phyloP scores from a whole-genome alignment of 2,888 invertebrate species.

The Acanthopleura granulata region DNA sequence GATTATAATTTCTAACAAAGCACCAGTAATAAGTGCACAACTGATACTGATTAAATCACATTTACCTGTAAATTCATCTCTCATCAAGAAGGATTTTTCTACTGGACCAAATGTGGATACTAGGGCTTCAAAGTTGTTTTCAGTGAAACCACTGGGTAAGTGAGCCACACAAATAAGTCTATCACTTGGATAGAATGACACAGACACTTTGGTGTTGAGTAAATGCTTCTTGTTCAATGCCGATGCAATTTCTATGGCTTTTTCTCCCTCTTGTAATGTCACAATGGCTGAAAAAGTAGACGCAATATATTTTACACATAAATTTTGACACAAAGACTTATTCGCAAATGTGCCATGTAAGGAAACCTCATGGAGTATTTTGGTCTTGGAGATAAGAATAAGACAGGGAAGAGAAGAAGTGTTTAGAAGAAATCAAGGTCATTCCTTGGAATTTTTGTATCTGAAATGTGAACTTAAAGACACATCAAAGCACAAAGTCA shows the following conservation, averaged over 20 bases:
- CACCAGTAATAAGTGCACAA: too few species aligned
- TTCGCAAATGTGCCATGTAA: neutral
- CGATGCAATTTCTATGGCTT: constrained; percentile 51
- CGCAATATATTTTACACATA: too few species aligned
- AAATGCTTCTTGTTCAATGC: constrained; percentile 46
- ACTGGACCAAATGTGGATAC: constrained; percentile 71
- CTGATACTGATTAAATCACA: too few species aligned
- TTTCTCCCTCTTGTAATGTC: constrained; percentile 51
- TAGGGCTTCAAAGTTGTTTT: constrained; percentile 71
- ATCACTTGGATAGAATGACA: constrained; percentile 70
- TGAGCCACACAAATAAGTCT: constrained; percentile 73
- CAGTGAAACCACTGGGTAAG: constrained; percentile 70
- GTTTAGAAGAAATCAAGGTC: too few species aligned
- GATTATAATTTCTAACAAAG: too few species aligned
- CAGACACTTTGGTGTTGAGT: constrained; percentile 62
- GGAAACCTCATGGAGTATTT: constrained; percentile 49
- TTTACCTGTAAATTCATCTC: constrained; percentile 57
- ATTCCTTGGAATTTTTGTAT: too few species aligned
- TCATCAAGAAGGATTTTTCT: constrained; percentile 72
- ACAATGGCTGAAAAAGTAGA: constrained; percentile 51
- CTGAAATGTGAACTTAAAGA: too few species aligned
- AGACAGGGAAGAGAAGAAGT: too few species aligned
- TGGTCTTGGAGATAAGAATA: too few species aligned
- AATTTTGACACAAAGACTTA: too few species aligned
- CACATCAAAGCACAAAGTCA: too few species aligned